Conservation (phyloP, 2,113 vertebrate species). For the Aix galericulata region DNA sequence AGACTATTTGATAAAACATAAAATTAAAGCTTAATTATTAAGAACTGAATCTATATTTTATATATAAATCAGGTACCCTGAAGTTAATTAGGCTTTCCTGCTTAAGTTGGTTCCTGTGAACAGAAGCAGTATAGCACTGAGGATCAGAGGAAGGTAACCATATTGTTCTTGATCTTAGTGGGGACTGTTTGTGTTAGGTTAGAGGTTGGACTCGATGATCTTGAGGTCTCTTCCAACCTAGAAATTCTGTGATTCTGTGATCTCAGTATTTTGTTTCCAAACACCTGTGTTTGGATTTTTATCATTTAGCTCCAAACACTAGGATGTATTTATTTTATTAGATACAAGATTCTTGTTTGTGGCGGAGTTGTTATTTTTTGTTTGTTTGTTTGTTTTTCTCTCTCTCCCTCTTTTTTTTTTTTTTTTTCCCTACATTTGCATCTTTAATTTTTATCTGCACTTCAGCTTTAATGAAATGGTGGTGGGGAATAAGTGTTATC, state of each 20-base stretch:
- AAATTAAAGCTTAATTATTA: background rate
- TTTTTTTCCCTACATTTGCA: too few species aligned
- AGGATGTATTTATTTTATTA: background rate
- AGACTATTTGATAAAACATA: background rate
- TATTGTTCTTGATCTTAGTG: background rate
- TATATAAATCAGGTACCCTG: background rate
- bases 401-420: too few species aligned
- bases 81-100: background rate
- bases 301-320: background rate
- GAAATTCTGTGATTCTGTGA: too few species aligned
- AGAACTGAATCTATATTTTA: too few species aligned
- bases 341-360: background rate
- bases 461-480: background rate
- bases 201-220: too few species aligned
- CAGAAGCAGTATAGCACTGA: background rate
- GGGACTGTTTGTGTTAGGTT: too few species aligned
- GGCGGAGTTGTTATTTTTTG: background rate
- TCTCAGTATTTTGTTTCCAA: background rate
- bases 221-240: too few species aligned
- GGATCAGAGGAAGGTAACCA: background rate
- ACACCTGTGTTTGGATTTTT: too few species aligned
- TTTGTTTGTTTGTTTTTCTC: background rate
- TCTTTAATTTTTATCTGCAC: background rate
- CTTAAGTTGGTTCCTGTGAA: background rate
- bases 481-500: background rate